Evolutionary conservation across 2,888 invertebrate genomes (phyloP), one percentile per base, ranked within the genome.

Genomic region (Melitaea athalia): DNA sequence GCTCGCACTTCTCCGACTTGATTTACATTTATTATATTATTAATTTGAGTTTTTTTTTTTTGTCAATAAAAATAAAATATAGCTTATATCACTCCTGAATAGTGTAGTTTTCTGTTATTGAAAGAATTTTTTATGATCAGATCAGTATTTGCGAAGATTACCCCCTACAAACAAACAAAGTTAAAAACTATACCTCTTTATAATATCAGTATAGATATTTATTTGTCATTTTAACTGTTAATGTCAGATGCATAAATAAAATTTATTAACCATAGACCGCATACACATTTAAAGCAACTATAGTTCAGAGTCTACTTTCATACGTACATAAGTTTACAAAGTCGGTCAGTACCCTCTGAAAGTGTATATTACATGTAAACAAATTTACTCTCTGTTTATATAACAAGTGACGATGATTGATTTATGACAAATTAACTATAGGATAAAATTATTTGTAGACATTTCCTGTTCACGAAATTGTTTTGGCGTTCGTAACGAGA

Each of bases 381-480:
- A 55, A 31, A 52, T 11, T 52, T 15, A 52, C 3, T 55, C 14
- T 33, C 7, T 55, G 14, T 55, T 55, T 55, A 33, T 33, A 33
- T 7, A 55, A 57, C 38, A 57, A 57, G 17, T 11, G 15, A 15
- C 5, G n/a, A 33, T 53, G 24, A 61, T 66, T 47, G 47, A 55
- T 67, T 55, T 43, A 24, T 17, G 38, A 62, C 17, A 61, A 49
- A 50, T 24, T 33, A 31, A 55, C 14, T 55, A 53, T 45, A 45
- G 12, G 14, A 60, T 43, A 60, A 57, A 57, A 42, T 42, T 42
- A 31, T 42, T 64, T 52, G 53, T 50, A 69, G 63, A 63, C 62
- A 57, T 71, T 66, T 71, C 73, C 74, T 63, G 67, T 74, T 63
- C 67, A 62, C 61, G 53, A 70, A 64, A 53, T 53, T 33, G 53